These are phyloP conservation scores for Arvicanthis niloticus DNA, from an alignment of 2,113 vertebrate genomes.

Conservation along the genomic window DNA sequence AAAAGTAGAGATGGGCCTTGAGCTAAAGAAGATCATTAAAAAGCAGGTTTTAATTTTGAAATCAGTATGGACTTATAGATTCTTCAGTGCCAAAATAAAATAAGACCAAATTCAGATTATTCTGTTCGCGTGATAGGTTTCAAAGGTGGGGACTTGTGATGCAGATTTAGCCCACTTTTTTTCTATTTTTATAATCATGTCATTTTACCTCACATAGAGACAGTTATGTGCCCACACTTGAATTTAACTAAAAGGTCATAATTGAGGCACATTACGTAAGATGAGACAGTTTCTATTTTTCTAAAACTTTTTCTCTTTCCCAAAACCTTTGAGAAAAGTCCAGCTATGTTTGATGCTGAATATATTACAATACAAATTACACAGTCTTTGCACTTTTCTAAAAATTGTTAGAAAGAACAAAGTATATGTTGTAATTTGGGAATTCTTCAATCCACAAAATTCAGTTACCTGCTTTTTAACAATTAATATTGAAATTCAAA, in stretches of 20 bases:
- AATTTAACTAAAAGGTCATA: slow-evolving; percentile 72
- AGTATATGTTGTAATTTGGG: neutral
- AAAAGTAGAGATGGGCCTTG: neutral
- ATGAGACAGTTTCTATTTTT: slow-evolving; percentile 17
- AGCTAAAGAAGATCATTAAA: neutral
- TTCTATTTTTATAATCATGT: slow-evolving; percentile 65
- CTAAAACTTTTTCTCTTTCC: neutral
- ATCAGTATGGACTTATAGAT: neutral
- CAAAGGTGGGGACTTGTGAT: neutral
- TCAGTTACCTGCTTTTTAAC: neutral
- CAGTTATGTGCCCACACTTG: slow-evolving; percentile 71
- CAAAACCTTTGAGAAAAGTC: slow-evolving; percentile 4
- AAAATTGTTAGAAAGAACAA: slow-evolving; percentile 26
- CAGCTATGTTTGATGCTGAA: neutral
- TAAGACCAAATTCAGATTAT: slow-evolving; percentile 36
- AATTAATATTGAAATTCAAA: neutral
- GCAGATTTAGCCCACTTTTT: slow-evolving; percentile 37
- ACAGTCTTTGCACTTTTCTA: neutral
- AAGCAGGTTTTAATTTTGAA: slow-evolving; percentile 14
- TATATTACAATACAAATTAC: neutral
- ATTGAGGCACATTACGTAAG: slow-evolving; percentile 63
- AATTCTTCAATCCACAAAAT: slow-evolving; percentile 8
- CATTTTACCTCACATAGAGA: slow-evolving; percentile 69
- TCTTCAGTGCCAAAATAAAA: slow-evolving; percentile 24
- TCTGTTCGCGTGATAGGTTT: slow-evolving; percentile 7